phyloP scores from a whole-genome alignment of 2,113 vertebrate species.

The Panurus biarmicus region DNA sequence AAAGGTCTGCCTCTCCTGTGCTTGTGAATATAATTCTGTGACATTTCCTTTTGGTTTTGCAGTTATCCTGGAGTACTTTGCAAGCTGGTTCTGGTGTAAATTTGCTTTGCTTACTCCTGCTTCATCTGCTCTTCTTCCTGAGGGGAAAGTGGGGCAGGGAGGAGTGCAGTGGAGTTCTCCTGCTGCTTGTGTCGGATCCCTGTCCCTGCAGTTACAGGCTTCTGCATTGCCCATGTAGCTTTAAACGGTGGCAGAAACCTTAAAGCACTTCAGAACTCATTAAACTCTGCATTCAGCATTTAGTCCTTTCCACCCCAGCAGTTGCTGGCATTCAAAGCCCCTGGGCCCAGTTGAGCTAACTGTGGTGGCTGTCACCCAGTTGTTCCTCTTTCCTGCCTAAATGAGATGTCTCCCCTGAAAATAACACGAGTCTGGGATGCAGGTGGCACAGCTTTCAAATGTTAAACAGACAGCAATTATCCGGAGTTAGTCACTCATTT shows the following conservation, averaged over 20 bases:
- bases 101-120: neutral
- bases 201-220: neutral
- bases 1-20: neutral
- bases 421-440: neutral
- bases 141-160: neutral
- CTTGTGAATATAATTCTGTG: neutral
- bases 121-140: neutral
- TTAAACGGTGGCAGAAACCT: neutral
- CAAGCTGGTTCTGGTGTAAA: neutral
- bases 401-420: conserved; percentile 10
- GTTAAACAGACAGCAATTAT: conserved; percentile 18
- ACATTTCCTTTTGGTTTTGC: neutral
- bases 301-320: neutral
- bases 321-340: neutral
- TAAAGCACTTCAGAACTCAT: neutral
- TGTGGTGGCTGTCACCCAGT: neutral
- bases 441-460: conserved; percentile 1
- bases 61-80: neutral
- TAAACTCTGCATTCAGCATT: neutral
- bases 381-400: neutral
- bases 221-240: neutral
- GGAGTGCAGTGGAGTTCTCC: neutral
- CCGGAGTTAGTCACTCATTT: neutral
- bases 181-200: neutral
- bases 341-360: neutral